Percentiles rank a stretch among this genome's conserved stretches.
Conservation (phyloP, 2,797 vertebrate species). For the Serranus cabrilla region DNA sequence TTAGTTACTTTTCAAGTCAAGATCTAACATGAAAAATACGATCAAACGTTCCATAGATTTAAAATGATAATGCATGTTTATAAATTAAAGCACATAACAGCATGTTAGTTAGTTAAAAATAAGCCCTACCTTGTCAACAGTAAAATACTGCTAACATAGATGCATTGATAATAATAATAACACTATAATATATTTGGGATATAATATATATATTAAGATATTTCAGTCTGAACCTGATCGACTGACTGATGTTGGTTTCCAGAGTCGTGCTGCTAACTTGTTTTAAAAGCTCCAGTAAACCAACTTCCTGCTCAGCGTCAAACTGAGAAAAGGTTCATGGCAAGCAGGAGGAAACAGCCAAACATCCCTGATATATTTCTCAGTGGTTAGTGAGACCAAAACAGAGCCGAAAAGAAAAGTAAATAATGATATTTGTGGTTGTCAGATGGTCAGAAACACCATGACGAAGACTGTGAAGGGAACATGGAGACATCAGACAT, state of each 20-base stretch:
- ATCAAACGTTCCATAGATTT: no score
- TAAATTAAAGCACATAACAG: no score
- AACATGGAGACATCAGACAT: not conserved
- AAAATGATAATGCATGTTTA: no score
- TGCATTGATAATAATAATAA: no score
- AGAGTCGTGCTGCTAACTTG: not conserved
- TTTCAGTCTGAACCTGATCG: not conserved
- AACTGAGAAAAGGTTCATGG: no score
- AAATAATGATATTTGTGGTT: not conserved
- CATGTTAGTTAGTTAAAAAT: no score
- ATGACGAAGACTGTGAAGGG: not conserved
- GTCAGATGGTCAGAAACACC: slow-evolving; percentile 5
- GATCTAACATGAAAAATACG: no score
- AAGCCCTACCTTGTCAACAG: no score
- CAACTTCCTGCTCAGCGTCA: not conserved
- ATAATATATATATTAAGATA: not conserved
- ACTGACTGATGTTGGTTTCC: not conserved
- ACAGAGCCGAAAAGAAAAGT: not conserved
- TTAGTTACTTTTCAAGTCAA: no score
- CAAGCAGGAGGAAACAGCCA: not conserved
- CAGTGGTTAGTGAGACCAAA: not conserved
- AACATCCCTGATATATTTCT: not conserved
- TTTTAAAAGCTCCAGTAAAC: not conserved
- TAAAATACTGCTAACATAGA: no score
- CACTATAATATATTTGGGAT: no score